These are phyloP conservation scores for Troides oblongomaculatus DNA, from an alignment of 2,888 invertebrate genomes.

Conservation along the genomic window DNA sequence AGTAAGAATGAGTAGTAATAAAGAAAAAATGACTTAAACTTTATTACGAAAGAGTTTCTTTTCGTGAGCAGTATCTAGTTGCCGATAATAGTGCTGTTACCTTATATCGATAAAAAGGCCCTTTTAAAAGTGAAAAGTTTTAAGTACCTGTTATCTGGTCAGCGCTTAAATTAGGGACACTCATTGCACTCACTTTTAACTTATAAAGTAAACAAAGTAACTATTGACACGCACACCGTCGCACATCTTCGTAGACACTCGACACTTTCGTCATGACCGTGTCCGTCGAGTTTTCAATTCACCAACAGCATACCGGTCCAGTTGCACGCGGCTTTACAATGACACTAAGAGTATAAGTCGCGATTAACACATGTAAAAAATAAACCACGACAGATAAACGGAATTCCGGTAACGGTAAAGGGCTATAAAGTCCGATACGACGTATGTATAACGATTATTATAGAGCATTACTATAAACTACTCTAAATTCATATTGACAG, in stretches of 20 bases:
- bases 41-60: conserved; percentile 10
- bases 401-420: conserved; percentile 26
- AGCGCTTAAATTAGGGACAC: conserved; percentile 73
- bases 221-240: conserved; percentile 43
- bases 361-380: conserved; percentile 20
- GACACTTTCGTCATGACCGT: conserved; percentile 56
- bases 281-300: conserved; percentile 55
- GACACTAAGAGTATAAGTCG: conserved; percentile 28
- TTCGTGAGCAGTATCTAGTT: neutral
- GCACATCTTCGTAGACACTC: conserved; percentile 61
- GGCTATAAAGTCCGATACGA: conserved; percentile 12
- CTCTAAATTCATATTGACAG: conserved; percentile 24
- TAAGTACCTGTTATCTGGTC: conserved; percentile 70
- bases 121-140: conserved; percentile 29
- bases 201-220: conserved; percentile 41
- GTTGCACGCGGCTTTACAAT: conserved; percentile 31
- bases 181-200: conserved; percentile 57
- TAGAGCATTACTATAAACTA: conserved; percentile 17
- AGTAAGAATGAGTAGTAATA: neutral
- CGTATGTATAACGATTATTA: conserved; percentile 21
- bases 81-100: conserved; percentile 21
- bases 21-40: conserved; percentile 10
- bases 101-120: conserved; percentile 22
- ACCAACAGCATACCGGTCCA: conserved; percentile 37
- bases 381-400: conserved; percentile 18